A percentile compares a stretch with the other conserved stretches of the same genome.
Conservation (phyloP, 2,797 vertebrate genomes). For the Phaenicophaeus curvirostris region DNA sequence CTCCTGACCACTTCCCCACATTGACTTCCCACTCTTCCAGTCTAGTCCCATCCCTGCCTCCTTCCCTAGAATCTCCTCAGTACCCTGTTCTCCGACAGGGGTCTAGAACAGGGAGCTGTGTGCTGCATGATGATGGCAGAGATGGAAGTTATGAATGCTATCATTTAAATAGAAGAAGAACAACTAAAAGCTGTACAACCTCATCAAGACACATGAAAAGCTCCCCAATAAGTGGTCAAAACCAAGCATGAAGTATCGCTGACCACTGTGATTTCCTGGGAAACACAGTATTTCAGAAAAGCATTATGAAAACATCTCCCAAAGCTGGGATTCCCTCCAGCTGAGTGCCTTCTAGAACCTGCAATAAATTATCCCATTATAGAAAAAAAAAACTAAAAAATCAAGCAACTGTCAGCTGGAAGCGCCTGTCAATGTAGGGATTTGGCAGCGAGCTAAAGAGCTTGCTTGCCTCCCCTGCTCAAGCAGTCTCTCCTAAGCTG, state of each 20-base stretch:
- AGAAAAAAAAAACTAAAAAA: neutral
- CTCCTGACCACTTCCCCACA: neutral
- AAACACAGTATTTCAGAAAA: neutral
- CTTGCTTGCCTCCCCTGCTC: neutral
- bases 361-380: conserved; percentile 20
- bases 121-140: neutral
- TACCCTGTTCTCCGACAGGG: neutral
- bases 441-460: neutral
- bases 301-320: conserved; percentile 8
- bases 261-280: neutral
- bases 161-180: neutral
- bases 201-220: neutral
- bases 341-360: conserved; percentile 22
- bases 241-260: neutral
- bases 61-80: neutral
- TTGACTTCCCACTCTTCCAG: neutral
- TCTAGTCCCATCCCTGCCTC: neutral
- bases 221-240: neutral
- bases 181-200: neutral
- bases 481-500: neutral
- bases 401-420: neutral
- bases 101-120: neutral
- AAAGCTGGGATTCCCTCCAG: conserved; percentile 44
- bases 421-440: neutral
- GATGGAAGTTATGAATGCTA: neutral